A percentile compares a stretch with the other conserved stretches of the same genome.
phyloP scores from a whole-genome alignment of 1,140 invertebrate species.

The Gerris buenoi region DNA sequence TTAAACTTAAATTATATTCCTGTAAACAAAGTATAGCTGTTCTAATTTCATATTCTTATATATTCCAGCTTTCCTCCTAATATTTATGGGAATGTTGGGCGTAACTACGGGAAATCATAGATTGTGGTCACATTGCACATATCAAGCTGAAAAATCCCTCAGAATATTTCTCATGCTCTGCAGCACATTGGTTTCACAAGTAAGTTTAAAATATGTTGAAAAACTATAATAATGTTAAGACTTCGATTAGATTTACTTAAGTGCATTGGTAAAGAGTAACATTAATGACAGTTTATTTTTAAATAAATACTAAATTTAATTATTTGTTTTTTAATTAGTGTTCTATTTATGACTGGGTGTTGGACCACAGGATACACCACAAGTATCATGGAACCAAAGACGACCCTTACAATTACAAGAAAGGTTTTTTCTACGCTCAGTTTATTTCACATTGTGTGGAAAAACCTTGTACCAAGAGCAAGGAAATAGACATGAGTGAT shows the following conservation, averaged over 20 bases:
- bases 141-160: constrained; percentile 52
- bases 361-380: constrained; percentile 78
- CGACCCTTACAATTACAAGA: constrained; percentile 76
- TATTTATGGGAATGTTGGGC: constrained; percentile 44
- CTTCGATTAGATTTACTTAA: constrained; percentile 13
- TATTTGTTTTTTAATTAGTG: constrained; percentile 34
- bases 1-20: too few relatives aligned
- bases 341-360: constrained; percentile 58
- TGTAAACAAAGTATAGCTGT: too few relatives aligned
- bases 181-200: constrained; percentile 69
- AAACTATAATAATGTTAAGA: too few relatives aligned
- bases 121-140: constrained; percentile 76
- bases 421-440: constrained; percentile 76
- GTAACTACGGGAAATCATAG: constrained; percentile 77
- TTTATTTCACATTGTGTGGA: constrained; percentile 40
- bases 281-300: not conserved
- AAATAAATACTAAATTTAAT: not conserved
- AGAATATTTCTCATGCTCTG: constrained; percentile 59
- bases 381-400: constrained; percentile 70
- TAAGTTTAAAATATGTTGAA: too few relatives aligned
- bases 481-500: constrained; percentile 69
- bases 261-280: constrained; percentile 23
- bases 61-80: constrained; percentile 38
- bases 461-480: constrained; percentile 49
- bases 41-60: too few relatives aligned